Base-by-base conservation (phyloP, 1,140 invertebrate species). In the Hestina assimilis region DNA sequence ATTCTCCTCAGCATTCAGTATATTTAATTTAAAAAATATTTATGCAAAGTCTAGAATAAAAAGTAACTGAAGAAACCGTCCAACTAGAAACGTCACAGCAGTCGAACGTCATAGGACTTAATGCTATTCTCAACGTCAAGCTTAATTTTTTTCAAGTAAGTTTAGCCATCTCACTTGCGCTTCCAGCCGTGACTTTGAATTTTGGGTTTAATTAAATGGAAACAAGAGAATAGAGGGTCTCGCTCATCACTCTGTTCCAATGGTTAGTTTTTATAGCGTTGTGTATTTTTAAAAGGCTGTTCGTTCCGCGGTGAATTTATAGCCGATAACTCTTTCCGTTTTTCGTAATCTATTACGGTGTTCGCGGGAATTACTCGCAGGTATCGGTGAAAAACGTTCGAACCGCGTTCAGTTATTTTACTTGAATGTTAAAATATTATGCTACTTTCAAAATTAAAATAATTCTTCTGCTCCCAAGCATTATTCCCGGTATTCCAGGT, bases 181-280 rank as follows among this genome's bases (percentile, higher is more conserved):
- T 66, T 62, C 56, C 31, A 57, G 52, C 46, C 65, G 47, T 72
- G 72, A 73, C 67, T 75, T 63, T 66, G 70, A 72, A 75, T 77
- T 79, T 72, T 42, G 55, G 64, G 67, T 77, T 77, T 80, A 75
- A 80, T 77, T 77, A 80, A 80, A 79, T 74, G 67, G 72, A 75
- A 80, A 75, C 74, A 80, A 68, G 71, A 59, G 63, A 77, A 77
- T 72, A 66, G 63, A 65, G 66, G 71, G 12, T 29, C 19, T 63
- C 47, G 65, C 66, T 71, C 69, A 55, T 72, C 69, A 73, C 67
- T 60, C 28, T 19, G 61, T 61, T 68, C 41, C 57, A 70, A 64
- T 66, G 63, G 63, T 66, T 72, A 65, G 63, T 75, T 77, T 73
- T 69, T 72, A 69, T 68, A 19, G 38, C 45, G 45, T 66, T 56